Base-by-base conservation (phyloP, 2,888 invertebrate species). In the Drosophila mayaguana region DNA sequence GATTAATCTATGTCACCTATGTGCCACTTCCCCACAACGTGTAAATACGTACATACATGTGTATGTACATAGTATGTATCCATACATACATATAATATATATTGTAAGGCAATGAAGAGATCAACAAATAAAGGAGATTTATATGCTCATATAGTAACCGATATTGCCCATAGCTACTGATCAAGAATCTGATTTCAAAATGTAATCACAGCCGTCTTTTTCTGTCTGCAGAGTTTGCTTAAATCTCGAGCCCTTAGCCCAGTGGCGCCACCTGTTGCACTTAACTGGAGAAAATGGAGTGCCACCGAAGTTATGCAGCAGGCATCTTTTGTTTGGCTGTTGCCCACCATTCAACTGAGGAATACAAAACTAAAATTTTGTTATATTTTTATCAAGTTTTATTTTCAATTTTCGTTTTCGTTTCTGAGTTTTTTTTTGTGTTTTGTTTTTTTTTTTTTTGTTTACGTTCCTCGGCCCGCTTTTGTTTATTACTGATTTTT, bases 401-500 rank as follows among this genome's bases (percentile, higher is more conserved):
- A 28, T 59, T 80, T 64, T 54, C 50, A 42, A 36, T 70, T 59
- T 67, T 73, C 28, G 28, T 8, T n/a, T n/a, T n/a, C n/a, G n/a
- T n/a, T n/a, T 28, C 8, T 8, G 28, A 5, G n/a, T n/a, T n/a
- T n/a, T n/a, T n/a, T 77, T 50, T 63, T 62, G 40, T 25, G 16
- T 51, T 51, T 62, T 34, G 43, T 59, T 6, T 45, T 64, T 42
- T 12, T 59, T 43, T 38, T 60, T 55, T 34, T 61, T 36, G 56
- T 56, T 63, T 67, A 25, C n/a, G 22, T 20, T 66, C 9, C 34
- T 61, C 69, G 42, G 51, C 8, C 32, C 25, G 32, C 55, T 38
- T 54, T 40, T 54, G n/a, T 25, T 38, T 54, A 38, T 16, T 72
- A 22, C n/a, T 51, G 28, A 5, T 53, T 20, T 59, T 42, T 36